Conservation (phyloP, 2,888 invertebrate species). For the Mylabris sibirica region DNA sequence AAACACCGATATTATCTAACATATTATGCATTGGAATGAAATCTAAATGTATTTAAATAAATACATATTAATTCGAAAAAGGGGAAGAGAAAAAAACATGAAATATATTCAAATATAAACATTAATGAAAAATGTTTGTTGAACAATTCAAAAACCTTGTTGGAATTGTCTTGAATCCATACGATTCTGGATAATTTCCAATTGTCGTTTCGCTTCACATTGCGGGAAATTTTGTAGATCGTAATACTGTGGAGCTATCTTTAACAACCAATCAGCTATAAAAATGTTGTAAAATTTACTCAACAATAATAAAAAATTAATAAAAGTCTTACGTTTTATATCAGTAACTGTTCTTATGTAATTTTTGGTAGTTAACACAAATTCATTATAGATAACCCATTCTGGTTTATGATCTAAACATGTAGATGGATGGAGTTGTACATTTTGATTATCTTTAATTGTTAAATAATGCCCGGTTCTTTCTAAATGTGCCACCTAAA, state of each 20-base stretch:
- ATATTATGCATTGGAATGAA: slow-evolving; percentile 12
- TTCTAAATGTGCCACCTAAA: slow-evolving; percentile 93
- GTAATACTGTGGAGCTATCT: slow-evolving; percentile 97
- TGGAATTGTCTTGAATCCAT: slow-evolving; percentile 88
- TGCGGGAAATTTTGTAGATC: slow-evolving; percentile 97
- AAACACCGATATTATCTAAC: neutral
- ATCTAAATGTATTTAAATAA: slow-evolving; percentile 11
- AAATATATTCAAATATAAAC: slow-evolving; percentile 10
- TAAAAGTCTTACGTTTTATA: slow-evolving; percentile 87
- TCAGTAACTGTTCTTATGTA: slow-evolving; percentile 99
- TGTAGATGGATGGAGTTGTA: slow-evolving; percentile 98
- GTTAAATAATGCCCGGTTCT: slow-evolving; percentile 98
- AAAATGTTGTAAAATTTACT: slow-evolving; percentile 19
- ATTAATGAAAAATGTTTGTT: slow-evolving; percentile 23
- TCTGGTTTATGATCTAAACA: slow-evolving; percentile 99
- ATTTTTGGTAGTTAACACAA: slow-evolving; percentile 98
- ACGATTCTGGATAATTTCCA: slow-evolving; percentile 86
- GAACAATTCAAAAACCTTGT: slow-evolving; percentile 78
- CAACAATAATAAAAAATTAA: neutral
- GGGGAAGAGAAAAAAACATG: slow-evolving; percentile 3
- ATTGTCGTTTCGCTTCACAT: slow-evolving; percentile 94
- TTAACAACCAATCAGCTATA: slow-evolving; percentile 91
- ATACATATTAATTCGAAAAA: neutral
- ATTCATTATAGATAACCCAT: slow-evolving; percentile 99
- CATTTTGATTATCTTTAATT: slow-evolving; percentile 98